A percentile compares a stretch with the other conserved stretches of the same genome.
These are phyloP conservation scores for Xestia xanthographa DNA, from an alignment of 2,888 invertebrate species.

Conservation along the genomic window DNA sequence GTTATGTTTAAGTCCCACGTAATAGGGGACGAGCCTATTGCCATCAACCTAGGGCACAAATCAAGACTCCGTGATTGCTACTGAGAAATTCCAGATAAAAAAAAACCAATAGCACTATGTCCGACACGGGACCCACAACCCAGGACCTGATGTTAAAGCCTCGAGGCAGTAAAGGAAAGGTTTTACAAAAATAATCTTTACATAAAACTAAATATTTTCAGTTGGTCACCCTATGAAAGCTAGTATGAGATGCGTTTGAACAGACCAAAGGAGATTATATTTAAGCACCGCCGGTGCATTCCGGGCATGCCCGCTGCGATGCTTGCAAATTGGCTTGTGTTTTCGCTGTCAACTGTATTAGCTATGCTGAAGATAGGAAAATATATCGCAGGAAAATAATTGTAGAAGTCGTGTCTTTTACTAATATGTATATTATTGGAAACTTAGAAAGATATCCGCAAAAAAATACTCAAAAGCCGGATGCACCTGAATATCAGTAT, in stretches of 20 bases:
- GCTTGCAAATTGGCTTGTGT: neutral
- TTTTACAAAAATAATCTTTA: neutral
- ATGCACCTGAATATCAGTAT: too few species aligned
- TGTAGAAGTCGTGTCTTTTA: neutral
- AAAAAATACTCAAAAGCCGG: neutral
- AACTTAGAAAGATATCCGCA: neutral
- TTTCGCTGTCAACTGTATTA: neutral
- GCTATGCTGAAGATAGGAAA: neutral
- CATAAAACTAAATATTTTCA: neutral
- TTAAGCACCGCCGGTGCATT: constrained; percentile 1
- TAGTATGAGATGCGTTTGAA: constrained; percentile 24
- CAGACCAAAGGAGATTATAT: neutral
- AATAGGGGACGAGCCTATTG: too few species aligned
- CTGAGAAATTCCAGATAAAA: too few species aligned
- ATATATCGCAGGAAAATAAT: neutral
- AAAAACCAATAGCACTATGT: too few species aligned
- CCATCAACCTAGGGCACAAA: too few species aligned
- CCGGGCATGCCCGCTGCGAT: neutral
- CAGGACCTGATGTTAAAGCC: too few species aligned
- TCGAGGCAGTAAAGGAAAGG: too few species aligned
- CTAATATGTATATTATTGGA: neutral
- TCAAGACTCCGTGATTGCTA: too few species aligned
- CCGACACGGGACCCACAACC: too few species aligned
- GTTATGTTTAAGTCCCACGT: too few species aligned
- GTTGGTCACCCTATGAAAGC: constrained; percentile 4